These are phyloP conservation scores for Brachypteracias leptosomus DNA, from an alignment of 2,113 vertebrate genomes.

Conservation along the genomic window DNA sequence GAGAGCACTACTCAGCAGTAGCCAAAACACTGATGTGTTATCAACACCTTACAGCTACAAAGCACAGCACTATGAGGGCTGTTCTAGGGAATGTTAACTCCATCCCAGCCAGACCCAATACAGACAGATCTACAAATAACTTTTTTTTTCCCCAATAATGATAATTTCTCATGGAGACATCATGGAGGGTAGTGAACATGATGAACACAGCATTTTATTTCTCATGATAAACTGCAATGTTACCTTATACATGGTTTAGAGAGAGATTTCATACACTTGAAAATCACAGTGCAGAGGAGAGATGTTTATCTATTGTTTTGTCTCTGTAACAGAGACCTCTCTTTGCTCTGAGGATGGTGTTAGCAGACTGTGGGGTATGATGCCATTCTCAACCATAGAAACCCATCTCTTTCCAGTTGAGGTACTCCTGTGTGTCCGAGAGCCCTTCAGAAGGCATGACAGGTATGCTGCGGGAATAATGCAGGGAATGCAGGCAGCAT, in stretches of 20 bases:
- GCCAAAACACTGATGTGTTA: not conserved
- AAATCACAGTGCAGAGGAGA: not conserved
- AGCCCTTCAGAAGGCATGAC: not conserved
- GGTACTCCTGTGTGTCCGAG: not conserved
- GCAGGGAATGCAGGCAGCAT: fast-evolving
- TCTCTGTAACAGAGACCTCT: not conserved
- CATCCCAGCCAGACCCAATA: not conserved
- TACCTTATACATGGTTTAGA: not conserved
- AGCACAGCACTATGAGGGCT: not conserved
- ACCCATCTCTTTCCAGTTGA: fast-evolving
- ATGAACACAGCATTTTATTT: not conserved
- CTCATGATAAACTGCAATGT: not conserved
- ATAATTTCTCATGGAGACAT: not conserved
- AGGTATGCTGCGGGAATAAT: not conserved
- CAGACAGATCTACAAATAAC: not conserved
- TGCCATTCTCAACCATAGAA: not conserved
- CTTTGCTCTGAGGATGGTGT: not conserved
- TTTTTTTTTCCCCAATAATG: not conserved
- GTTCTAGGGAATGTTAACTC: fast-evolving
- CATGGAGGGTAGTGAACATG: fast-evolving
- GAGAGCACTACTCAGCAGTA: not conserved
- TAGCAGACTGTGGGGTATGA: not conserved
- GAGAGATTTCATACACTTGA: not conserved
- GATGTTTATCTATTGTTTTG: not conserved
- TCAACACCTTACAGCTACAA: not conserved